Evolutionary conservation across 1,140 invertebrate genomes (phyloP), one percentile per base, ranked within the genome.

Genomic region (Drosophila azteca): DNA sequence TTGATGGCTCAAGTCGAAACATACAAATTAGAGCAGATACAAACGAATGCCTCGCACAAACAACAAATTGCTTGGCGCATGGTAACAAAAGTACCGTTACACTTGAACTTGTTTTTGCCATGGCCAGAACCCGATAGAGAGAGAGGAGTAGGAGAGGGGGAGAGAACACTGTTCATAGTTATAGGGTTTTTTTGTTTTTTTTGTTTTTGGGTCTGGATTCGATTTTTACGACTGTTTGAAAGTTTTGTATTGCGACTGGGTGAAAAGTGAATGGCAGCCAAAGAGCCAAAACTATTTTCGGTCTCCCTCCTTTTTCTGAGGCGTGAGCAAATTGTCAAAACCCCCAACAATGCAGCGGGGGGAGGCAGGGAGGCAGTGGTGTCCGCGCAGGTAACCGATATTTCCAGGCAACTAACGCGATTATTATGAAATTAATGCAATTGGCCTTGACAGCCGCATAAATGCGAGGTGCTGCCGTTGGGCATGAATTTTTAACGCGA

Each of bases 11-110:
- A 26, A 50, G 67, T 55, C 68, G 51, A 67, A 66, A 82, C 74
- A 81, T 87, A 87, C 82, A 87, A 87, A 87, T 87, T 87, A 87
- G 82, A 87, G 75, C 82, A 82, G 82, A 87, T 85, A 79, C 77
- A 77, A 67, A 74, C 64, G 75, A 85, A 79, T 79, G 11, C 11
- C 35, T 11, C 35, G 35, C 35, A 68, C 69, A 74, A 77, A 81
- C 77, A 87, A 87, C 73, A 87, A 85, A 87, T 85, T 78, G 82
- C 74, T 51, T 58, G 45, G 82, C 78, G 82, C 82, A 87, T 85
- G 82, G 82, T 71, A 85, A 85, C 82, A 87, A 87, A 87, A 58
- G 73, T 87, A 75, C 82, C 82, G 82, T 85, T 85, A 85, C 77
- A 62, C 63, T 81, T 81, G 53, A 44, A 74, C 71, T 74, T 74